phyloP scores from a whole-genome alignment of 2,113 vertebrate genomes.

The Copsychus sechellarum region DNA sequence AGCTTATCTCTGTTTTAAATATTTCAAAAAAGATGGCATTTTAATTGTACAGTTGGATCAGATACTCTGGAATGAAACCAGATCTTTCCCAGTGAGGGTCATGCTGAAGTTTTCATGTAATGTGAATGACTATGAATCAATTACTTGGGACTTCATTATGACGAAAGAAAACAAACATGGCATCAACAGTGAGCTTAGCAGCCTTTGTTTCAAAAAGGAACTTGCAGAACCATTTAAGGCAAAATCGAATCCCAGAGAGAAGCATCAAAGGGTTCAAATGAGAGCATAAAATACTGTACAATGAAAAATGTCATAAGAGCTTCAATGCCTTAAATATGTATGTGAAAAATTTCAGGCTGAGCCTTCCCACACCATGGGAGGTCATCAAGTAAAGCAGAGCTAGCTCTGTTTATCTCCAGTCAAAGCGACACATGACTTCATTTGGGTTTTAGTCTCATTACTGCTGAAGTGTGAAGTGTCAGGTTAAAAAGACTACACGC shows the following conservation, averaged over 20 bases:
- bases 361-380: conserved; percentile 64
- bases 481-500: conserved; percentile 56
- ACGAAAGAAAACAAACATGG: conserved; percentile 21
- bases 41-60: conserved; percentile 50
- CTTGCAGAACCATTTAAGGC: conserved; percentile 52
- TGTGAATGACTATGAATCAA: conserved; percentile 7
- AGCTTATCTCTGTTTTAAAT: conserved; percentile 34
- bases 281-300: conserved; percentile 62
- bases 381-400: conserved; percentile 32
- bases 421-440: conserved; percentile 52
- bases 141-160: conserved; percentile 19
- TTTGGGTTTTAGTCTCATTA: conserved; percentile 57
- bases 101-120: conserved; percentile 23
- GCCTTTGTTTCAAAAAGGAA: conserved; percentile 30
- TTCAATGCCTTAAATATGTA: conserved; percentile 49
- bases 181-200: conserved; percentile 28
- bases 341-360: conserved; percentile 59
- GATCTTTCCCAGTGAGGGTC: background rate
- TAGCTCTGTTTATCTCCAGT: conserved; percentile 53
- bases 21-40: conserved; percentile 50
- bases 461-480: conserved; percentile 68
- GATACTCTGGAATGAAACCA: conserved; percentile 49
- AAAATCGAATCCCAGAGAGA: conserved; percentile 49
- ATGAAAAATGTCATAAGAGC: conserved; percentile 55
- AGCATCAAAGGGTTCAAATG: conserved; percentile 25